A percentile compares a stretch with the other conserved stretches of the same genome.
Conservation (phyloP, 1,140 invertebrate genomes). For the Drosophila pseudoobscura region DNA sequence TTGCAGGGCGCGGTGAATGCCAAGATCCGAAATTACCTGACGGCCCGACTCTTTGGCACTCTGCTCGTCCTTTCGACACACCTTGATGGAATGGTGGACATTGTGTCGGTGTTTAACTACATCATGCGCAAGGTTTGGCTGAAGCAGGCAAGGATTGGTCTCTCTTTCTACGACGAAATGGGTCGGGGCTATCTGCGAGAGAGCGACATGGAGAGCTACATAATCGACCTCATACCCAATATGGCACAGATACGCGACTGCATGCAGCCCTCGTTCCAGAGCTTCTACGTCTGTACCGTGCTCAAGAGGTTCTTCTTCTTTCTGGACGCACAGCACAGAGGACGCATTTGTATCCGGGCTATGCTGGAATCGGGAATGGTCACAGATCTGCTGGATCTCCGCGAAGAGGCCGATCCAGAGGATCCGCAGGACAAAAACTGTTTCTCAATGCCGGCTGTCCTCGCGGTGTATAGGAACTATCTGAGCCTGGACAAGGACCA, state of each 20-base stretch:
- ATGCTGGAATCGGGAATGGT: constrained; percentile 95
- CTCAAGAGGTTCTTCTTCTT: constrained; percentile 98
- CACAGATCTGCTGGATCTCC: constrained; percentile 94
- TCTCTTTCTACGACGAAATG: constrained; percentile 96
- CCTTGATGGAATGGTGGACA: constrained; percentile 87
- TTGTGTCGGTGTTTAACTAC: constrained; percentile 95
- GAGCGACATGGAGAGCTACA: constrained; percentile 97
- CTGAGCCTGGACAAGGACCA: constrained; percentile 96
- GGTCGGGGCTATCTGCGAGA: constrained; percentile 96
- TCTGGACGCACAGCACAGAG: constrained; percentile 93
- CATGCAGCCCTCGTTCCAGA: constrained; percentile 96
- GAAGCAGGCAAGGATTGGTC: constrained; percentile 95
- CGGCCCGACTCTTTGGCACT: constrained; percentile 93
- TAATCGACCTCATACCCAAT: constrained; percentile 95
- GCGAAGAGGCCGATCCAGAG: constrained; percentile 89
- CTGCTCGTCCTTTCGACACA: constrained; percentile 92
- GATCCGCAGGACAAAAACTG: constrained; percentile 95
- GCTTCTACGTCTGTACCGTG: constrained; percentile 98
- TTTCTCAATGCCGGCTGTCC: constrained; percentile 96
- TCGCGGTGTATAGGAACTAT: constrained; percentile 96
- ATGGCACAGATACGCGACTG: constrained; percentile 92
- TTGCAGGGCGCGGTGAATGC: constrained; percentile 88
- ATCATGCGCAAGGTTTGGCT: constrained; percentile 97
- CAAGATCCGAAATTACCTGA: constrained; percentile 92
- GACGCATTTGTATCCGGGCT: constrained; percentile 94